These are phyloP conservation scores for Pinctada fucata DNA, from an alignment of 2,888 invertebrate genomes.

Conservation along the genomic window DNA sequence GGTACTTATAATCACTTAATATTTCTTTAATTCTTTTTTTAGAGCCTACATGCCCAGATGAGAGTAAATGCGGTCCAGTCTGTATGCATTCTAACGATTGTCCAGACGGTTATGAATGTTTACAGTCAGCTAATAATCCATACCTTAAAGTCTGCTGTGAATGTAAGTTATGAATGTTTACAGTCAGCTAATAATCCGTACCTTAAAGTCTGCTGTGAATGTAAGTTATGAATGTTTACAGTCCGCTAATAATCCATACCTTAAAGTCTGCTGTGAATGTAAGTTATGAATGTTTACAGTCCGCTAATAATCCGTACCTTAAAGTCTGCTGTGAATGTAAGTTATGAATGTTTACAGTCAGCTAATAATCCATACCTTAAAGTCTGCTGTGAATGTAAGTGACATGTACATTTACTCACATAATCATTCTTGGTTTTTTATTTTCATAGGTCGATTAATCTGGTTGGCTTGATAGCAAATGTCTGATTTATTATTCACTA, in stretches of 20 bases:
- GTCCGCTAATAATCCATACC: neutral
- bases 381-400: neutral
- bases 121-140: neutral
- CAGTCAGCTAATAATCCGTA: neutral
- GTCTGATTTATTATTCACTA: too few relatives aligned
- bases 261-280: neutral
- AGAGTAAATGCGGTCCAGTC: neutral
- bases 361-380: neutral
- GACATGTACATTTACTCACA: too few relatives aligned
- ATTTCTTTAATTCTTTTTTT: neutral
- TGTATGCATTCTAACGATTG: neutral
- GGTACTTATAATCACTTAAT: too few relatives aligned
- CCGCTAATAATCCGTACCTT: neutral
- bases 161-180: neutral
- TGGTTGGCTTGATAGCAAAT: too few relatives aligned
- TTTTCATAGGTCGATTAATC: too few relatives aligned
- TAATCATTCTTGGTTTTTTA: too few relatives aligned
- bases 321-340: neutral
- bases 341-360: neutral
- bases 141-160: slow-evolving; percentile 1
- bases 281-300: neutral
- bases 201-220: neutral
- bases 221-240: neutral
- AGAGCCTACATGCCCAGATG: neutral
- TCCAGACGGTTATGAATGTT: neutral